Evolutionary conservation across 1,140 invertebrate genomes (phyloP), one percentile per base, ranked within the genome.

Genomic region (Globodera rostochiensis): DNA sequence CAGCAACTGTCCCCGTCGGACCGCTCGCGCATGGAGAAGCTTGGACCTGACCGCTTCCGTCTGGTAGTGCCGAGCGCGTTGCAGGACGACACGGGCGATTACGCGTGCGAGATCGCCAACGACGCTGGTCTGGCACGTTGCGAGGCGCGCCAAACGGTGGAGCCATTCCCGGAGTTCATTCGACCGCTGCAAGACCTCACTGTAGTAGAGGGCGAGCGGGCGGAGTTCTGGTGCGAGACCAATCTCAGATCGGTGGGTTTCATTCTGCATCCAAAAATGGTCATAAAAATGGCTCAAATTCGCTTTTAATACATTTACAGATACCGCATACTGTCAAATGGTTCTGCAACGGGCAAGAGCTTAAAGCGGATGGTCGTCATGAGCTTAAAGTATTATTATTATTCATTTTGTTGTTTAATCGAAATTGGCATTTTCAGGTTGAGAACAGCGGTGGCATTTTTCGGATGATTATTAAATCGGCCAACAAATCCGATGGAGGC

Each of bases 61-160:
- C 85, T 92, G 9, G 83, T 86, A 21, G 90, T 91, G 80, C 86
- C 87, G 0, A 77, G 88, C 11, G 86, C 88, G 6, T 83, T 64
- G n/a, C 75, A 83, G 45, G 86, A 86, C 8, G 88, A 91, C 80
- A 84, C 87, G 80, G 91, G 91, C 64, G 86, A 86, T 53, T 91
- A 91, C 80, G 89, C 88, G 7, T 90, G 82, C 67, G 70, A 83
- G 45, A 84, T 83, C 66, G 73, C 66, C 45, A 80, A 83, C 64
- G 83, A 84, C 49, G 83, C 36, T 87, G 94, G 95, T 73, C 93
- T 94, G 91, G 92, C 70, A 90, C 73, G 83, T 45, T 83, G 85
- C 45, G 69, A 60, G 25, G 87, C 86, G 60, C 86, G 86, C 75
- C 73, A 88, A 25, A 87, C 87, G 21, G 84, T 90, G 49, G 87